Evolutionary conservation across 2,888 invertebrate genomes (phyloP).

Genomic region (Tetheella fluctuosa): DNA sequence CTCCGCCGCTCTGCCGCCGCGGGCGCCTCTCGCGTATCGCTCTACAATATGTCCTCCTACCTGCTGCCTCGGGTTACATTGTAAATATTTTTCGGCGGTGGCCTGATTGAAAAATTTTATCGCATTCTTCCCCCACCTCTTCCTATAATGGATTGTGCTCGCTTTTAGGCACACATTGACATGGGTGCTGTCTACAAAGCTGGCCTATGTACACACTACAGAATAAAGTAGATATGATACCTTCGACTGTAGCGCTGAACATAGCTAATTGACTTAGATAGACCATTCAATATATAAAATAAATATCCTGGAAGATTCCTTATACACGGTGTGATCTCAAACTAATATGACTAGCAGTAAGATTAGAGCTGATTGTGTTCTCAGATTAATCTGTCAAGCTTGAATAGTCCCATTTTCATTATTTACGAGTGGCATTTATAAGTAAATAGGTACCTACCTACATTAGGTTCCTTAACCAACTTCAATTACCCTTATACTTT

Average conservation of each 20-base stretch:
- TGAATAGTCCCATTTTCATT: no score
- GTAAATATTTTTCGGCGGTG: constrained; percentile 82
- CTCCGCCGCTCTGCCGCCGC: constrained; percentile 69
- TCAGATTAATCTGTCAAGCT: no score
- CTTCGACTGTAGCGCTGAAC: constrained; percentile 2
- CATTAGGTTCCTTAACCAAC: no score
- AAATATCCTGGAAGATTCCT: no score
- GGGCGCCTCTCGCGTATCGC: constrained; percentile 70
- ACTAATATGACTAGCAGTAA: background rate
- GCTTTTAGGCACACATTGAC: constrained; percentile 61
- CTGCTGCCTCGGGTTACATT: constrained; percentile 78
- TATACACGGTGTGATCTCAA: no score
- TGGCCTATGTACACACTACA: constrained; percentile 30
- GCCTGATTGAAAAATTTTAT: constrained; percentile 82
- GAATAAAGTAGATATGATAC: no score
- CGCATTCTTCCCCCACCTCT: constrained; percentile 71
- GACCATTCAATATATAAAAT: no score
- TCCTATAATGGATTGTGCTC: constrained; percentile 74
- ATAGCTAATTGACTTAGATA: no score
- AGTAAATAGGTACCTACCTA: no score
- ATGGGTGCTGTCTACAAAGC: constrained; percentile 52
- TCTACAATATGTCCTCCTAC: constrained; percentile 79
- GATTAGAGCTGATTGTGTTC: no score
- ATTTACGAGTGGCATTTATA: no score
- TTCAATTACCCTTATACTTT: constrained; percentile 1